Conservation (phyloP, 2,888 invertebrate genomes). For the Ophraella communa region DNA sequence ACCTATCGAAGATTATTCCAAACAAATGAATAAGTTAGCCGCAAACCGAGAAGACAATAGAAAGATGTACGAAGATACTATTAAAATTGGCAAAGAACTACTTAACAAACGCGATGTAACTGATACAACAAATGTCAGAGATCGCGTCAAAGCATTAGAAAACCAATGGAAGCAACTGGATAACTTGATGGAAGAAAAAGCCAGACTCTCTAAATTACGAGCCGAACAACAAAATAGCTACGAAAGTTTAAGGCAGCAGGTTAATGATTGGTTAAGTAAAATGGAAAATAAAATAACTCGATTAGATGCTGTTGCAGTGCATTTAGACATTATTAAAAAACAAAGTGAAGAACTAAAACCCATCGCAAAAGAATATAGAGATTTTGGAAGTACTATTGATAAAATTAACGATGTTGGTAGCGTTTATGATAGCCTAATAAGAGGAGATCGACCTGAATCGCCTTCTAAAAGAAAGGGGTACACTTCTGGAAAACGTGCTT, state of each 20-base stretch:
- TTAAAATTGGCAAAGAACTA: conserved; percentile 81
- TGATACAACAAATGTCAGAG: conserved; percentile 82
- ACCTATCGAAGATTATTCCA: conserved; percentile 70
- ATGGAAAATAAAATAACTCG: conserved; percentile 80
- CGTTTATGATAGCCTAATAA: conserved; percentile 81
- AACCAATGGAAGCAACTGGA: conserved; percentile 89
- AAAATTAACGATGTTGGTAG: conserved; percentile 90
- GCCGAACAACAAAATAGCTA: conserved; percentile 87
- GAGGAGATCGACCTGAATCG: conserved; percentile 80
- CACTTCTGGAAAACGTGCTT: conserved; percentile 82
- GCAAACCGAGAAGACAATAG: conserved; percentile 62
- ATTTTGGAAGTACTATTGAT: conserved; percentile 84
- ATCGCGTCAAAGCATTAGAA: conserved; percentile 84
- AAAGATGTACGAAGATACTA: conserved; percentile 76
- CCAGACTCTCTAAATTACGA: conserved; percentile 80
- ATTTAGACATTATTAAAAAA: conserved; percentile 81
- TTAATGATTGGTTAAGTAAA: conserved; percentile 82
- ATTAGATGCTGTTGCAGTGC: conserved; percentile 85
- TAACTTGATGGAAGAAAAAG: conserved; percentile 81
- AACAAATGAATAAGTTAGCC: conserved; percentile 62
- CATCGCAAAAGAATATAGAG: conserved; percentile 86
- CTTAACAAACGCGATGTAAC: conserved; percentile 87
- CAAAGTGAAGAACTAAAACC: conserved; percentile 88
- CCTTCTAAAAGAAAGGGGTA: conserved; percentile 76
- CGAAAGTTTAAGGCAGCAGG: conserved; percentile 81